A percentile compares a stretch with the other conserved stretches of the same genome.
phyloP scores from a whole-genome alignment of 2,888 invertebrate genomes.

The Hirudinaria manillensis region DNA sequence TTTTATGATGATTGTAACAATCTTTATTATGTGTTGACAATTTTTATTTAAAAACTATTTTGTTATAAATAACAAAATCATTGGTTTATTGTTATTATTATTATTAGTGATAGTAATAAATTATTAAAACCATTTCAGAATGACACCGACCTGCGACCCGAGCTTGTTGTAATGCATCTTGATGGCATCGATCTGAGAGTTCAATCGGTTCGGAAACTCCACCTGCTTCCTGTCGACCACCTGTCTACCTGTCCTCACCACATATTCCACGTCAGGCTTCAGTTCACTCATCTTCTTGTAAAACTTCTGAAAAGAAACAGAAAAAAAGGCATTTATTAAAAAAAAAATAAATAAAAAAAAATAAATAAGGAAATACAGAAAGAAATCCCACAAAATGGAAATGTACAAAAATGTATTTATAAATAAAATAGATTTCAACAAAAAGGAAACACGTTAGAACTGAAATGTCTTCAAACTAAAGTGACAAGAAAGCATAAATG shows the following conservation, averaged over 20 bases:
- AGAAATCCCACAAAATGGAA: neutral
- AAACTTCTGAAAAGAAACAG: slow-evolving; percentile 63
- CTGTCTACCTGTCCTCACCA: slow-evolving; percentile 75
- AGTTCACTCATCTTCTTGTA: slow-evolving; percentile 79
- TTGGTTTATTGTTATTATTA: too few species aligned
- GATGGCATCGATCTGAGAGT: slow-evolving; percentile 69
- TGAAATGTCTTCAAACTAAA: too few species aligned
- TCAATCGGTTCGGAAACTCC: slow-evolving; percentile 66
- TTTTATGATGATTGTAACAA: too few species aligned
- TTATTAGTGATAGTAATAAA: too few species aligned
- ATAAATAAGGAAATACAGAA: neutral
- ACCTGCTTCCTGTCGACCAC: slow-evolving; percentile 68
- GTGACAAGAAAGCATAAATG: too few species aligned
- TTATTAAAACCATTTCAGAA: neutral
- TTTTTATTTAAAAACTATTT: too few species aligned
- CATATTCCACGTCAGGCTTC: slow-evolving; percentile 75
- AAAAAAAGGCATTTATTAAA: neutral
- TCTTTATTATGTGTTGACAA: too few species aligned
- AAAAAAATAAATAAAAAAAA: slow-evolving; percentile 37
- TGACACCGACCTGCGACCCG: slow-evolving; percentile 51
- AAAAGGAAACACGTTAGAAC: too few species aligned
- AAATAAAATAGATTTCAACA: too few species aligned
- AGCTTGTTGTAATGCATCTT: slow-evolving; percentile 77
- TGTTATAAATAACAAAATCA: too few species aligned
- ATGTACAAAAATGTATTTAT: too few species aligned